Percentiles rank a stretch among this genome's conserved stretches.
Evolutionary conservation across 2,797 vertebrate species (phyloP).

Genomic region (Propithecus perrieri): DNA sequence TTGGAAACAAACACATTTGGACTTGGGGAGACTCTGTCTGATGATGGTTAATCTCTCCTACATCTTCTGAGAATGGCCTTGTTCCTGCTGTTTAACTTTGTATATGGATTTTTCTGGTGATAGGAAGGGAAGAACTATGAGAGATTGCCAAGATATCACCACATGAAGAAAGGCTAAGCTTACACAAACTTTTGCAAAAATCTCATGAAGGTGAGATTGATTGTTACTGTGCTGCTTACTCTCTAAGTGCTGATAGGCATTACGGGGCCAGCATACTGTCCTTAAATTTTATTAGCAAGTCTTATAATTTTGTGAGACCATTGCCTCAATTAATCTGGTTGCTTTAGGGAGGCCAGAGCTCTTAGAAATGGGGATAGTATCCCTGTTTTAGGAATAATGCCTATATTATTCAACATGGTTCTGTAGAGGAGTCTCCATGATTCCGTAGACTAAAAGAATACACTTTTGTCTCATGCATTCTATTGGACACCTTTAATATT

Average conservation of each 20-base stretch:
- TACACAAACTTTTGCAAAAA: background rate
- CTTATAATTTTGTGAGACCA: background rate
- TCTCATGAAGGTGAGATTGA: background rate
- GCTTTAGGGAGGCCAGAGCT: background rate
- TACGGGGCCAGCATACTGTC: background rate
- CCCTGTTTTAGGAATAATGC: background rate
- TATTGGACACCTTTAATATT: background rate
- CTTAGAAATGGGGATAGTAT: background rate
- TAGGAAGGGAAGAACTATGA: background rate
- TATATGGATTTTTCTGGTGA: background rate
- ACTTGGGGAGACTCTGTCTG: background rate
- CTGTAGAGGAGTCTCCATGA: background rate
- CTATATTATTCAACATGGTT: background rate
- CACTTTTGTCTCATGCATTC: background rate
- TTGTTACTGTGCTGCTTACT: background rate
- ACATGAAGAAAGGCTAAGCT: background rate
- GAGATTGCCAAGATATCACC: background rate
- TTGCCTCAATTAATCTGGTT: background rate
- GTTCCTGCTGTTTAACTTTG: background rate
- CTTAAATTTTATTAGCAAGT: background rate
- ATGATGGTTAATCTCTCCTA: background rate
- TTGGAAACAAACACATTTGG: background rate
- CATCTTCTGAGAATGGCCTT: background rate
- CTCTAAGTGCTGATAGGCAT: background rate
- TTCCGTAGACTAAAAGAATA: background rate